Conservation (phyloP, 2,888 invertebrate genomes). For the Endomychus coccineus region DNA sequence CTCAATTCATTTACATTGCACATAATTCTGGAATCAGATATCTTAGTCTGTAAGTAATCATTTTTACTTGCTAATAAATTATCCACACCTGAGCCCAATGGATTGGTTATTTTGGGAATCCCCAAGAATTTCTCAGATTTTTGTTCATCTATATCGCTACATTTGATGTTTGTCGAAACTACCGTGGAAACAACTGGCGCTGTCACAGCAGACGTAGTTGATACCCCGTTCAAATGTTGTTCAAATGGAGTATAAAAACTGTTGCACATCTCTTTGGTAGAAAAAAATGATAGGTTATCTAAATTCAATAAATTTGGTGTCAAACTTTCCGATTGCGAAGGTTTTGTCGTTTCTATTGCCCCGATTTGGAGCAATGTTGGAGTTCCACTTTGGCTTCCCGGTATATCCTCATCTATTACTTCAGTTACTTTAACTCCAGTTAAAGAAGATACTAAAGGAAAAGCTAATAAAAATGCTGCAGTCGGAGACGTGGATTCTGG, state of each 20-base stretch:
- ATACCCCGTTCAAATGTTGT: slow-evolving; percentile 11
- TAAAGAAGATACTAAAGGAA: slow-evolving; percentile 61
- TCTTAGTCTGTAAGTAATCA: too few species aligned
- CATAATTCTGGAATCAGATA: too few species aligned
- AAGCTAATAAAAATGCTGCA: slow-evolving; percentile 68
- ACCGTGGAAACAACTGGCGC: too few species aligned
- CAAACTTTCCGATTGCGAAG: slow-evolving; percentile 35
- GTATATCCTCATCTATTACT: slow-evolving; percentile 48
- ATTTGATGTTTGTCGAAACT: too few species aligned
- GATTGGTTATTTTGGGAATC: too few species aligned
- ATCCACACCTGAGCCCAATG: too few species aligned
- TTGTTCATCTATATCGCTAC: too few species aligned
- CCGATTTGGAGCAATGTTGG: slow-evolving; percentile 47
- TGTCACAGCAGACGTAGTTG: slow-evolving; percentile 1
- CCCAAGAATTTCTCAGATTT: too few species aligned
- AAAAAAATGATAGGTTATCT: slow-evolving; percentile 40
- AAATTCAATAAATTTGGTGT: slow-evolving; percentile 39
- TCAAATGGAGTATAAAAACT: slow-evolving; percentile 26
- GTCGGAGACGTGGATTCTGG: slow-evolving; percentile 64
- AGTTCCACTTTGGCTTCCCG: slow-evolving; percentile 43
- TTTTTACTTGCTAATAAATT: too few species aligned
- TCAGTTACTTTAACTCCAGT: slow-evolving; percentile 49
- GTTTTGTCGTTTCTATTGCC: slow-evolving; percentile 38
- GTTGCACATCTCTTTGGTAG: slow-evolving; percentile 32
- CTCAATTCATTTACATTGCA: too few species aligned